Evolutionary conservation across 2,888 invertebrate species (phyloP).

Genomic region (Nysson spinosus): DNA sequence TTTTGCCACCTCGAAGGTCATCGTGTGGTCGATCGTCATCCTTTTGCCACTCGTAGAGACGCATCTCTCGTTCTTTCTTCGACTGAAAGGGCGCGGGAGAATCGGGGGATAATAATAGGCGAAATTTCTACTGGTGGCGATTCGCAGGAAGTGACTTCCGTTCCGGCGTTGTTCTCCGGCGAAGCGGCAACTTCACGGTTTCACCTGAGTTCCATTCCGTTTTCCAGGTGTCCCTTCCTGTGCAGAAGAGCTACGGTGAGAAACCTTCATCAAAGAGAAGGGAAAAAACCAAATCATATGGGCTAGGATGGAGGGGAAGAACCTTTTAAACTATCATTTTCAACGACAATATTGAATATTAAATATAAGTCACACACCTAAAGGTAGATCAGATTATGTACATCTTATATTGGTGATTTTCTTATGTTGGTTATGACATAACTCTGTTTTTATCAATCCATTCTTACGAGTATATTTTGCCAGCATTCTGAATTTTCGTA

Average conservation of each 20-base stretch:
- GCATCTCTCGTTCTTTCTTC: background rate
- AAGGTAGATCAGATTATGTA: too few relatives aligned
- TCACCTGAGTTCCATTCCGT: slow-evolving; percentile 44
- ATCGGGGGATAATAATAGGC: slow-evolving; percentile 51
- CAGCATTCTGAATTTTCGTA: too few relatives aligned
- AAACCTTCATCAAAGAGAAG: slow-evolving; percentile 26
- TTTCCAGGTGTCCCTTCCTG: slow-evolving; percentile 60
- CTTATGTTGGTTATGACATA: too few relatives aligned
- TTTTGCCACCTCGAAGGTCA: slow-evolving; percentile 2
- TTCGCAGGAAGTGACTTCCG: slow-evolving; percentile 60
- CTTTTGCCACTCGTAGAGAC: slow-evolving; percentile 3
- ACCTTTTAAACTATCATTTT: too few relatives aligned
- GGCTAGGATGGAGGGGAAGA: background rate
- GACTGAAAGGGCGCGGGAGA: background rate
- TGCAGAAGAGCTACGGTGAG: slow-evolving; percentile 38
- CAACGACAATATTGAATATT: too few relatives aligned
- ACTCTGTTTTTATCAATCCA: too few relatives aligned
- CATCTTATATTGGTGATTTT: too few relatives aligned
- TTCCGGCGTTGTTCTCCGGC: slow-evolving; percentile 34
- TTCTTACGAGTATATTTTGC: too few relatives aligned
- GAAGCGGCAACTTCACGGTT: slow-evolving; percentile 46
- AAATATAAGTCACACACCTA: too few relatives aligned
- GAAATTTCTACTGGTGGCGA: slow-evolving; percentile 50
- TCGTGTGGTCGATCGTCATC: slow-evolving; percentile 4
- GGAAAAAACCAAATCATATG: too few relatives aligned